Conservation (phyloP, 2,797 vertebrate species). For the Salmo trutta region DNA sequence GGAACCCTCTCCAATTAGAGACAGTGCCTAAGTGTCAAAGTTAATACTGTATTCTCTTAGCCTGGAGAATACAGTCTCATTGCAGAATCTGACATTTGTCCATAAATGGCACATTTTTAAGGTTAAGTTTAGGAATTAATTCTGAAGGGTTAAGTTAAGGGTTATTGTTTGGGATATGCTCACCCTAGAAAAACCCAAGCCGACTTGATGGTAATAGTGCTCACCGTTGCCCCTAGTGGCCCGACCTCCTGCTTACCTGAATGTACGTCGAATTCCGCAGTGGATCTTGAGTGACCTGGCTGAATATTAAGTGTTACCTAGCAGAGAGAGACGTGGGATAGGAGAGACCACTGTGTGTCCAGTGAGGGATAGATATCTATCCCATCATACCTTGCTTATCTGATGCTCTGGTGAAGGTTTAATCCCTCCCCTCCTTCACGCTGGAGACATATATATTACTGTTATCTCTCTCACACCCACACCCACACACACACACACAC, state of each 20-base stretch:
- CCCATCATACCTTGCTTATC: constrained; percentile 41
- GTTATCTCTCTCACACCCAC: constrained; percentile 65
- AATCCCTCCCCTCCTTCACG: constrained; percentile 69
- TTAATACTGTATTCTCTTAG: neutral
- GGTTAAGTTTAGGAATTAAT: too few species aligned
- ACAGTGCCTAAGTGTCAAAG: neutral
- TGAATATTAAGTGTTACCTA: neutral
- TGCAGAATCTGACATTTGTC: too few species aligned
- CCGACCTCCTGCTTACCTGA: too few species aligned
- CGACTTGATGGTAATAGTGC: neutral
- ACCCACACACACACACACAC: constrained; percentile 18
- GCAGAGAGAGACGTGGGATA: neutral
- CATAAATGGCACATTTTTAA: too few species aligned
- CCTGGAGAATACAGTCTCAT: neutral
- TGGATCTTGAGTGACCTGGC: too few species aligned
- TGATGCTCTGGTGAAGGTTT: constrained; percentile 69
- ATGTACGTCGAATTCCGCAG: neutral
- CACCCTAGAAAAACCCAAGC: too few species aligned
- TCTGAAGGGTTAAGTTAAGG: too few species aligned
- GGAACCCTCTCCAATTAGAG: too few species aligned
- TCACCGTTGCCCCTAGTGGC: too few species aligned
- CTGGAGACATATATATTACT: constrained; percentile 67
- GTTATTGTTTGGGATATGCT: too few species aligned
- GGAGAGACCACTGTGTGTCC: neutral
- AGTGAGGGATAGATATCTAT: neutral